Conservation (phyloP, 1,140 invertebrate species). For the Pogonomyrmex barbatus region DNA sequence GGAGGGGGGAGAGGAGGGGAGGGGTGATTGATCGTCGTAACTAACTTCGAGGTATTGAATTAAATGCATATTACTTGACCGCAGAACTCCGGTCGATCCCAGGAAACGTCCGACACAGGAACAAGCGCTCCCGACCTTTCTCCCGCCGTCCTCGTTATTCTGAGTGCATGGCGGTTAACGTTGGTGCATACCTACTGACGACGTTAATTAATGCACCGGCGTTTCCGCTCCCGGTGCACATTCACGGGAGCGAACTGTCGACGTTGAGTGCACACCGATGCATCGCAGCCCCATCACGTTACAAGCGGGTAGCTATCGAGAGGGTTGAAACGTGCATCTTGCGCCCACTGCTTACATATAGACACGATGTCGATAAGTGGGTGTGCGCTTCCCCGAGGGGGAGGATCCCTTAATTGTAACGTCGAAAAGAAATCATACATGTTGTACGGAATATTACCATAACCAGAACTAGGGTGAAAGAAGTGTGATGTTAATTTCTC, state of each 20-base stretch:
- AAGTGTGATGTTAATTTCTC: not conserved
- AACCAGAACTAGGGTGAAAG: too few species aligned
- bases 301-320: conserved; percentile 21
- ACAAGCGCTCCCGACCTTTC: conserved; percentile 14
- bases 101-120: conserved; percentile 41
- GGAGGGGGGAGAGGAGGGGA: too few species aligned
- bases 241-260: conserved; percentile 21
- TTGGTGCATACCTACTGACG: conserved; percentile 52
- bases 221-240: conserved; percentile 32
- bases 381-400: not conserved
- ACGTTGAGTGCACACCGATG: conserved; percentile 50
- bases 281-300: conserved; percentile 21
- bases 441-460: too few species aligned
- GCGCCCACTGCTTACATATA: not conserved
- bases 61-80: conserved; percentile 62
- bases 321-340: conserved; percentile 10
- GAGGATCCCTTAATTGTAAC: not conserved
- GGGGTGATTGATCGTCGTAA: conserved; percentile 54
- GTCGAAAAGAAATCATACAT: not conserved
- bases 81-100: conserved; percentile 35
- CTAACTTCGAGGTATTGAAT: conserved; percentile 54
- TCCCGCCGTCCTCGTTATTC: conserved; percentile 51
- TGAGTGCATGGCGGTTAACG: conserved; percentile 57
- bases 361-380: conserved; percentile 2
- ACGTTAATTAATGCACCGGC: conserved; percentile 61